phyloP scores from a whole-genome alignment of 2,113 vertebrate species.

The Mesocricetus auratus region DNA sequence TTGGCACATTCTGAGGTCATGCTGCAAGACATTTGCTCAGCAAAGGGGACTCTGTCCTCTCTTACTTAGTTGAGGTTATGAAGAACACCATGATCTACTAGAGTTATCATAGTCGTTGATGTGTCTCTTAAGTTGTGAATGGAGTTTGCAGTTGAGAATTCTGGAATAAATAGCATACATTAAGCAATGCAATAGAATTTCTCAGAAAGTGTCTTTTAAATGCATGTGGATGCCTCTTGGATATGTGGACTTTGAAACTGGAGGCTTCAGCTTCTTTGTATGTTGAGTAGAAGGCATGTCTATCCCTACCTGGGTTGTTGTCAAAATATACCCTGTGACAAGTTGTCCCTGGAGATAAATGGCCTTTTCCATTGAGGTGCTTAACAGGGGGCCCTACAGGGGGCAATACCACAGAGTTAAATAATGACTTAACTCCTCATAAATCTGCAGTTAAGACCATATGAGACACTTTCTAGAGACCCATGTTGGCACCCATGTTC shows the following conservation, averaged over 20 bases:
- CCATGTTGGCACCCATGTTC: constrained; percentile 72
- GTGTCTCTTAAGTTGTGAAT: constrained; percentile 46
- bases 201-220: constrained; percentile 68
- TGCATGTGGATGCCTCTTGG: constrained; percentile 59
- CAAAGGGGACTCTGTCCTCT: constrained; percentile 82
- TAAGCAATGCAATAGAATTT: background rate
- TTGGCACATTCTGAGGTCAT: constrained; percentile 70
- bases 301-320: constrained; percentile 72
- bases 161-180: background rate
- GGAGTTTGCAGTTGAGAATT: background rate
- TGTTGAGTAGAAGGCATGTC: constrained; percentile 79
- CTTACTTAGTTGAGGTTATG: constrained; percentile 76
- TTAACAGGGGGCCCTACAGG: constrained; percentile 82
- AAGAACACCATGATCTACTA: constrained; percentile 73
- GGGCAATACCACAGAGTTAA: constrained; percentile 83
- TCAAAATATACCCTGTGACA: constrained; percentile 79
- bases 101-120: constrained; percentile 16
- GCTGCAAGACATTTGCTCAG: constrained; percentile 65
- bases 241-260: constrained; percentile 15
- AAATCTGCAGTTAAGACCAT: constrained; percentile 82
- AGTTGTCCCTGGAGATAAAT: constrained; percentile 85
- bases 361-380: constrained; percentile 81
- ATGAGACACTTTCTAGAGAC: constrained; percentile 80
- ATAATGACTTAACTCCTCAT: constrained; percentile 85
- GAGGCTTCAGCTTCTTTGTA: constrained; percentile 66